Conservation (phyloP, 2,888 invertebrate species). For the Rutpela maculata region DNA sequence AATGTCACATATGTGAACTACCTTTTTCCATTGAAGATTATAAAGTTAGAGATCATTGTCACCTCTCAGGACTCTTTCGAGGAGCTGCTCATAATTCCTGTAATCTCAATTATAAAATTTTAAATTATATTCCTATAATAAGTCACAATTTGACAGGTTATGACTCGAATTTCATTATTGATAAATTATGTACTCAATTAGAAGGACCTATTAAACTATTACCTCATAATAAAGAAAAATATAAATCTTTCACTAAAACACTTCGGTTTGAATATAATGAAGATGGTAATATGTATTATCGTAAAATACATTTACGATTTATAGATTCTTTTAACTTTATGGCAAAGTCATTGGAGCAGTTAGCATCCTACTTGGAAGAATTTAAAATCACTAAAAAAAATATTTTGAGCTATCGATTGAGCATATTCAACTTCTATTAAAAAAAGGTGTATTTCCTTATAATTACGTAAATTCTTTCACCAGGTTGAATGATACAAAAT, state of each 20-base stretch:
- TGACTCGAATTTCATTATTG: neutral
- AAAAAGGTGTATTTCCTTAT: conserved; percentile 26
- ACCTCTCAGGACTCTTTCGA: neutral
- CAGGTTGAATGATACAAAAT: too few species aligned
- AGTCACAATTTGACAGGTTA: neutral
- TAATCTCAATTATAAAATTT: neutral
- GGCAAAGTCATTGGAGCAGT: neutral
- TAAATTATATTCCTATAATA: neutral
- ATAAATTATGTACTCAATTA: neutral
- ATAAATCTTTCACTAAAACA: conserved; percentile 8
- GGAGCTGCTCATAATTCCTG: neutral
- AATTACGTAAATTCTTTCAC: conserved; percentile 1
- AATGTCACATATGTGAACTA: neutral
- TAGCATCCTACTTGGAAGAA: neutral
- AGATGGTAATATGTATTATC: neutral
- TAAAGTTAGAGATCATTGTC: conserved; percentile 5
- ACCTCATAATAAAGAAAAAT: neutral
- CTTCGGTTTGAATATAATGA: neutral
- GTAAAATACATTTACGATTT: conserved; percentile 6
- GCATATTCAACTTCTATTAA: neutral
- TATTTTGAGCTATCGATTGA: neutral
- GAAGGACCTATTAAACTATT: neutral
- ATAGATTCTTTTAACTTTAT: conserved; percentile 6
- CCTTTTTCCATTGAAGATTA: neutral
- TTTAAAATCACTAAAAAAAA: conserved; percentile 4